phyloP scores from a whole-genome alignment of 2,797 vertebrate genomes.

The Glyptemys insculpta region DNA sequence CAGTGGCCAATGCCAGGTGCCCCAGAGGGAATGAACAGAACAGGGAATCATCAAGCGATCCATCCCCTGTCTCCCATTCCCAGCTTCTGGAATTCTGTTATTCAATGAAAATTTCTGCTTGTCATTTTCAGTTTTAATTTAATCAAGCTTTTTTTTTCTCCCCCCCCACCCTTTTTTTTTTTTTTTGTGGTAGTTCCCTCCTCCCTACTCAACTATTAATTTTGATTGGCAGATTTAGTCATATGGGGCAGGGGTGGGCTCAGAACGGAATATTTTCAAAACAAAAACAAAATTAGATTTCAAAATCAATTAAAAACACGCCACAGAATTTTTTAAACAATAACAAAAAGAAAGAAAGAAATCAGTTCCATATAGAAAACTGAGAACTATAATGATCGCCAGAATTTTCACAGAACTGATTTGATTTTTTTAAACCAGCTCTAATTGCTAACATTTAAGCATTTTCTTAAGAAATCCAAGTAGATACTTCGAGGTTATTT shows the following conservation, averaged over 20 bases:
- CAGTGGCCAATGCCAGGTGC: too few species aligned
- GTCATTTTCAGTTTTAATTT: not conserved
- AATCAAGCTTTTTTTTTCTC: not conserved
- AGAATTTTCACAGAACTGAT: not conserved
- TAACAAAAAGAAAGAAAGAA: not conserved
- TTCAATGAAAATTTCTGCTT: not conserved
- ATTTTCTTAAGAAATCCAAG: not conserved
- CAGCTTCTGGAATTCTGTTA: not conserved
- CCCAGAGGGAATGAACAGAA: too few species aligned
- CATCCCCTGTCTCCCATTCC: too few species aligned
- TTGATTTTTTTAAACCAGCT: not conserved
- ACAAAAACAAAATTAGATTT: not conserved
- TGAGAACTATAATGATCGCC: not conserved
- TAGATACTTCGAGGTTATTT: not conserved
- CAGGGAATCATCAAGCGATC: too few species aligned
- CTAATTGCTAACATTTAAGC: not conserved
- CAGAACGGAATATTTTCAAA: not conserved
- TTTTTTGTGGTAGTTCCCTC: too few species aligned
- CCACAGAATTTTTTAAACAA: not conserved
- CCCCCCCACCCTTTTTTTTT: not conserved
- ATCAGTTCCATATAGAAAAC: not conserved
- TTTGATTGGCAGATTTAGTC: too few species aligned
- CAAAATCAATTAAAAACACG: not conserved
- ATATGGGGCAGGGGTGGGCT: not conserved
- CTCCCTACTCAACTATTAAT: too few species aligned